These are phyloP conservation scores for Platyscapa corneri DNA, from an alignment of 1,140 invertebrate genomes.

Conservation along the genomic window DNA sequence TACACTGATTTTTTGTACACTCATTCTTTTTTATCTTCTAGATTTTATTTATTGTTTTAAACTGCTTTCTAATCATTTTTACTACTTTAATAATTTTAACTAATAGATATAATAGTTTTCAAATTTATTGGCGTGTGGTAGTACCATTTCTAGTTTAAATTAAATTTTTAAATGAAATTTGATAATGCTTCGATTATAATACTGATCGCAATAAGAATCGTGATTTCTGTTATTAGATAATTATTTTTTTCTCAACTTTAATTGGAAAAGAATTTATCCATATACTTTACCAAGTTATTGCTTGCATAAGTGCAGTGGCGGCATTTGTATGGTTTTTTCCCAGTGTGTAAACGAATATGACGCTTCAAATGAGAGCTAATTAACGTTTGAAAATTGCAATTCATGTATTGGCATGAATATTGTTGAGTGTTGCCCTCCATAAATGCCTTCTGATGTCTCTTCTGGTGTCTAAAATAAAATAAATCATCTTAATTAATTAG, in stretches of 20 bases:
- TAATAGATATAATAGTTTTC: too few species aligned
- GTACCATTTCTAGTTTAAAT: too few species aligned
- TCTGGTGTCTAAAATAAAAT: constrained; percentile 63
- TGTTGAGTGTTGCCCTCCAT: constrained; percentile 42
- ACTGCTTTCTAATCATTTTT: not conserved
- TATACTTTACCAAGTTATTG: constrained; percentile 79
- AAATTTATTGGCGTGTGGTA: too few species aligned
- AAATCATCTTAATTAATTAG: not conserved
- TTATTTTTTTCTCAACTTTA: not conserved
- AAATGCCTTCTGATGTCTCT: constrained; percentile 58
- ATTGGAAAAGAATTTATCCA: not conserved
- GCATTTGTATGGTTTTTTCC: constrained; percentile 89
- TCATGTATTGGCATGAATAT: constrained; percentile 62
- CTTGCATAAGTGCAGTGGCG: constrained; percentile 87
- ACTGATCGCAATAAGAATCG: not conserved
- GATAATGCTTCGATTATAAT: not conserved
- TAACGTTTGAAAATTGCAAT: constrained; percentile 80
- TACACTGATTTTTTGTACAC: not conserved
- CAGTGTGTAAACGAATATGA: constrained; percentile 85
- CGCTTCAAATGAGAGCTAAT: constrained; percentile 83
- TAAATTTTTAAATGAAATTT: too few species aligned
- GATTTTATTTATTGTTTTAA: constrained; percentile 15
- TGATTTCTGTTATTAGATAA: not conserved
- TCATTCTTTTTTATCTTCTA: not conserved
- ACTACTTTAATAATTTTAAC: too few species aligned